Base-by-base conservation (phyloP, 2,888 invertebrate genomes). In the Spisula subtruncata region DNA sequence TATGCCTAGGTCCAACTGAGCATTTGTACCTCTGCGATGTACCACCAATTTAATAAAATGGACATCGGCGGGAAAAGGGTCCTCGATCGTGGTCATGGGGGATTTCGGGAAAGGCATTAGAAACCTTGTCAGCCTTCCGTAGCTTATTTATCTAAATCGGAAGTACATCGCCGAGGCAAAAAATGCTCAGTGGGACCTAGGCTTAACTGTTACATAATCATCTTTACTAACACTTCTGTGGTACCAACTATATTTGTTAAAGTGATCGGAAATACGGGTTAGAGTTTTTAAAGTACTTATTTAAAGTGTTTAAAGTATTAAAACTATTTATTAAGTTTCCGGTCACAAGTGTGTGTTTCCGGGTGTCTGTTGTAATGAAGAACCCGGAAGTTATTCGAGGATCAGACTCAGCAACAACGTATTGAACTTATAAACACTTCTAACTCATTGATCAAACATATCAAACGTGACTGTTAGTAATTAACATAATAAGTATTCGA, bases 291-390 rank as follows among this genome's bases (percentile, higher is more conserved):
- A 60, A 32, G 75, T 75, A 75, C 60, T 75, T 75, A 75, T 5
- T 75, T 75, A 2, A 32, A 75, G 75, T 75, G 18, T 35, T 35
- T 14, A 71, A 75, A 75, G 32, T 35, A 75, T 75, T 75, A 75
- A 75, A 75, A 75, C 75, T 35, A 35, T 75, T 75, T 75, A 16
- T 35, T 18, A 75, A 35, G 75, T 75, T 75, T 25, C 75, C 16
- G 35, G 75, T 35, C 32, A 32, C 32, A 75, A 75, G 75, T 75
- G 35, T 12, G 14, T 14, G 1, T 75, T 75, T 75, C 75, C 75
- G 75, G 8, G 25, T 75, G 35, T 32, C 32, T 75, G 75, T 32
- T 18, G 29, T 18, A 75, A 75, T 75, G 32, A 75, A 75, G 14
- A 75, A 75, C 75, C 75, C 75, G 75, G 75, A 75, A 75, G 75